Evolutionary conservation across 2,797 vertebrate species (phyloP).

Genomic region (Miichthys miiuy): DNA sequence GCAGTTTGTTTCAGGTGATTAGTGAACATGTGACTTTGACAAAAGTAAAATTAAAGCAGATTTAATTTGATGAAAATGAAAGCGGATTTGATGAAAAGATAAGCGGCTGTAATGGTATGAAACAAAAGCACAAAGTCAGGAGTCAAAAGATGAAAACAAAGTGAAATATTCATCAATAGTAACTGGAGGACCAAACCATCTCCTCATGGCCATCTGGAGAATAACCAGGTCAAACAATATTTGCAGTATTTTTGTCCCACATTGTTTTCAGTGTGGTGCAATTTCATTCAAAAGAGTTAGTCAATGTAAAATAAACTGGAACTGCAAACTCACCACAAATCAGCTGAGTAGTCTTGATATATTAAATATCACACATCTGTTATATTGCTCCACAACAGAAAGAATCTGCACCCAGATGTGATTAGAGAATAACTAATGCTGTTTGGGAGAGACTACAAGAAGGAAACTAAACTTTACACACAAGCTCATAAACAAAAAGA

Average conservation of each 20-base stretch:
- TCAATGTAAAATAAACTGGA: not conserved
- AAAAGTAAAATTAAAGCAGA: not conserved
- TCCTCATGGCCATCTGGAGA: not conserved
- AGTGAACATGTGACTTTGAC: not conserved
- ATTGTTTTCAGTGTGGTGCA: not conserved
- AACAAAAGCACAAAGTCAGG: constrained; percentile 13
- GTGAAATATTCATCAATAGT: not conserved
- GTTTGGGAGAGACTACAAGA: constrained; percentile 3
- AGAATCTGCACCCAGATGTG: constrained; percentile 10
- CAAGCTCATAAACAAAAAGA: constrained; percentile 21
- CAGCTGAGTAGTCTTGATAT: constrained; percentile 4
- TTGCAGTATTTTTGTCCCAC: not conserved
- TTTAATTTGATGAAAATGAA: constrained; percentile 7
- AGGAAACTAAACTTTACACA: constrained; percentile 26
- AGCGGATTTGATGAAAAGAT: not conserved
- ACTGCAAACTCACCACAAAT: constrained; percentile 23
- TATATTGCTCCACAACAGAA: not conserved
- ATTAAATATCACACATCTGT: not conserved
- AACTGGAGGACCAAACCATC: not conserved
- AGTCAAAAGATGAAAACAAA: constrained; percentile 7
- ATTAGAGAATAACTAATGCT: not conserved
- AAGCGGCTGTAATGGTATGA: not conserved
- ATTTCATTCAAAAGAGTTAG: not conserved
- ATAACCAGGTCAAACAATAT: not conserved
- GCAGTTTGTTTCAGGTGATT: constrained; percentile 9